A percentile compares a stretch with the other conserved stretches of the same genome.
These are phyloP conservation scores for Hormaphis cornu DNA, from an alignment of 1,140 invertebrate species.

Conservation along the genomic window DNA sequence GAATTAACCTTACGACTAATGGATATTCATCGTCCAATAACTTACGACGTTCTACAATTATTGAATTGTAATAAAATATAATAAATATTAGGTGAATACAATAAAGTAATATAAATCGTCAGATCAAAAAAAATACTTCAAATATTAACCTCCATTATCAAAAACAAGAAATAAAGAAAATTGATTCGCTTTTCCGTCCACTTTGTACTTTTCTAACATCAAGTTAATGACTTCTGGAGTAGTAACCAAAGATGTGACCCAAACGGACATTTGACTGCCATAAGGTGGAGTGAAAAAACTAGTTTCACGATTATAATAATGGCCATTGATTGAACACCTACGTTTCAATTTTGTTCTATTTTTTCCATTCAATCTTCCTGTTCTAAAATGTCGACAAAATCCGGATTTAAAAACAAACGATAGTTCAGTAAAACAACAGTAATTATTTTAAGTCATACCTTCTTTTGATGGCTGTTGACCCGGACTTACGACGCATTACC, in stretches of 20 bases:
- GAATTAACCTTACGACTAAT: slow-evolving; percentile 60
- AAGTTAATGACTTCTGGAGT: slow-evolving; percentile 74
- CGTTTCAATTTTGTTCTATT: slow-evolving; percentile 56
- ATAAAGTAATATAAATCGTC: not conserved
- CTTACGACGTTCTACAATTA: slow-evolving; percentile 56
- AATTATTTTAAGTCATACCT: slow-evolving; percentile 37
- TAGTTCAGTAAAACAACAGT: slow-evolving; percentile 31
- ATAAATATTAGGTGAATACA: not conserved
- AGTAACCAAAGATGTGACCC: slow-evolving; percentile 69
- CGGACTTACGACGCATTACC: not conserved
- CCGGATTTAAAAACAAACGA: slow-evolving; percentile 52
- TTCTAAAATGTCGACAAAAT: slow-evolving; percentile 53
- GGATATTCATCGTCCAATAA: slow-evolving; percentile 71
- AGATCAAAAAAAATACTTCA: slow-evolving; percentile 12
- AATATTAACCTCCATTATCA: slow-evolving; percentile 64
- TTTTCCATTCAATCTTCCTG: slow-evolving; percentile 51
- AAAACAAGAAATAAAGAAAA: slow-evolving; percentile 73
- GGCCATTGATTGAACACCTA: slow-evolving; percentile 77
- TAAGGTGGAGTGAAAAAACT: slow-evolving; percentile 77
- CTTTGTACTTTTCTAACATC: slow-evolving; percentile 79
- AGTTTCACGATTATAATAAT: slow-evolving; percentile 80
- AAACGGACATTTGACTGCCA: slow-evolving; percentile 76
- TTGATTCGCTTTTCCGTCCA: slow-evolving; percentile 64
- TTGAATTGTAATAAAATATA: not conserved
- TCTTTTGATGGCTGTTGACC: slow-evolving; percentile 28